Evolutionary conservation across 2,797 vertebrate genomes (phyloP).

Genomic region (Peromyscus aztecus): DNA sequence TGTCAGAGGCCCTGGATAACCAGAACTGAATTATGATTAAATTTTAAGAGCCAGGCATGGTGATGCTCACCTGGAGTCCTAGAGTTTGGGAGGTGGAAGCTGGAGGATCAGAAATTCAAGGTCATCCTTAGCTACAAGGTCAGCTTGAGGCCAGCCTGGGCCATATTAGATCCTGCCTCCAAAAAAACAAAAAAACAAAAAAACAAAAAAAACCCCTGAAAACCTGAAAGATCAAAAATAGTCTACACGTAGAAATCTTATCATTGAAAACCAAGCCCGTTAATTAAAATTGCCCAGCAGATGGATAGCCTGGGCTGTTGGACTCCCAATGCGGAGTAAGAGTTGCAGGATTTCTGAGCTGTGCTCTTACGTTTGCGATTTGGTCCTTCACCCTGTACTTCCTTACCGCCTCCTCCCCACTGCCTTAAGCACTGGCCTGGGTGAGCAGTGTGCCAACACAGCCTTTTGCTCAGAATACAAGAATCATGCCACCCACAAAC

Average conservation of each 20-base stretch:
- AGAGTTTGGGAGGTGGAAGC: background rate
- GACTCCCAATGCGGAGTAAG: background rate
- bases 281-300: background rate
- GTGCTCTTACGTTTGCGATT: background rate
- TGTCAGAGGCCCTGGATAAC: too few species aligned
- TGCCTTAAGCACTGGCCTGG: constrained; percentile 57
- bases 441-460: constrained; percentile 51
- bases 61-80: background rate
- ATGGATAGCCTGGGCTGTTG: background rate
- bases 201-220: background rate
- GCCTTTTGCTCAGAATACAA: constrained; percentile 72
- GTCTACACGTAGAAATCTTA: background rate
- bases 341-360: background rate
- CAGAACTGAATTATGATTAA: background rate
- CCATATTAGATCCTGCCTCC: background rate
- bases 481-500: constrained; percentile 77
- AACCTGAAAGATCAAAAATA: background rate
- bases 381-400: constrained; percentile 35
- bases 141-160: background rate
- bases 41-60: background rate
- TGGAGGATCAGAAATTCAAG: background rate
- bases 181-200: background rate
- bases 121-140: background rate
- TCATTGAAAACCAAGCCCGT: constrained; percentile 41
- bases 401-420: background rate